Base-by-base conservation (phyloP, 1,140 invertebrate species). In the Anagrus nilaparvatae region DNA sequence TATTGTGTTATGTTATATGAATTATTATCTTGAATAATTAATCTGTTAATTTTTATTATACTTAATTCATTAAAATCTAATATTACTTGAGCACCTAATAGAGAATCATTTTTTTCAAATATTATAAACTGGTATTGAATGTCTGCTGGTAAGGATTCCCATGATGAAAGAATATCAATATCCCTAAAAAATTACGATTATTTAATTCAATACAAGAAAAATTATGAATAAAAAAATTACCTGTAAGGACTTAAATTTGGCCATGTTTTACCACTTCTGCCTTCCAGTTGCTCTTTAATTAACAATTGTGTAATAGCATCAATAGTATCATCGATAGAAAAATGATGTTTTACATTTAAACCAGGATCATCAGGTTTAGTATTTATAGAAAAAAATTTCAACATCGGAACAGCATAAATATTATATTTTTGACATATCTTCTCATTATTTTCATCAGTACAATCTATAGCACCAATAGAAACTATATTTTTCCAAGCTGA, bases 391-490 rank as follows among this genome's bases (percentile, higher is more conserved):
- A 88, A 81, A 51, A 83, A 84, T 48, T 79, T 76, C 9, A 95
- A 56, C 1, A 81, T 83, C 10, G 91, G 91, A 69, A 92, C 94
- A 8, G 72, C 73, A 74, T 84, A 82, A 25, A 96, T 77, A 59
- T 89, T 85, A 65, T 85, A 89, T 32, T 87, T 76, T 36, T 87
- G 69, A 59, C 88, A 92, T 16, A 87, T 62, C 30, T 77, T 75
- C 54, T 76, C 80, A 51, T 90, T 91, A 29, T 77, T 71, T 49
- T 87, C 81, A 52, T 81, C 74, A 2, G 84, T 78, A 67, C 87
- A 93, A 54, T 85, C 75, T 47, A 81, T 67, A 4, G 70, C 77
- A 30, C 64, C 78, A 23, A 81, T 52, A 25, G 54, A 53, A 2
- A 81, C 66, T 5, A 77, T 64, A 34, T 69, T 60, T 44, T 56